Conservation (phyloP, 2,113 vertebrate genomes). For the Cyrtonyx montezumae region DNA sequence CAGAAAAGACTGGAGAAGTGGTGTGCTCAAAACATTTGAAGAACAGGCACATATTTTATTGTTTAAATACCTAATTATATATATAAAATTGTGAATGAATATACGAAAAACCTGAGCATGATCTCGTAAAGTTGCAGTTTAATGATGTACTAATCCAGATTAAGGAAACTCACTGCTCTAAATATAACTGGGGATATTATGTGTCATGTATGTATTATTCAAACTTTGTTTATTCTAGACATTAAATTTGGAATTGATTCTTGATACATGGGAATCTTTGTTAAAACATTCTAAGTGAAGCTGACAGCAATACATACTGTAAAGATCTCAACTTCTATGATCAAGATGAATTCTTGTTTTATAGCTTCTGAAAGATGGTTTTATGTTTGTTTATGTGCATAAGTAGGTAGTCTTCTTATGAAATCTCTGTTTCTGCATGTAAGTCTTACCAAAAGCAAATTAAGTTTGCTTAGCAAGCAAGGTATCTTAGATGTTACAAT, state of each 20-base stretch:
- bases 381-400: background rate
- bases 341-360: background rate
- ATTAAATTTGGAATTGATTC: background rate
- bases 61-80: background rate
- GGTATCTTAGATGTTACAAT: background rate
- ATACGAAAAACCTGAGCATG: background rate
- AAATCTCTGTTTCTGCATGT: background rate
- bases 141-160: background rate
- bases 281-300: background rate
- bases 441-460: background rate
- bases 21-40: background rate
- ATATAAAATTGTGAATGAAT: background rate
- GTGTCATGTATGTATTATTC: background rate
- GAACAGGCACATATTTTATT: background rate
- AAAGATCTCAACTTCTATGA: background rate
- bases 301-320: background rate
- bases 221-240: background rate
- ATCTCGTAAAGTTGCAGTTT: background rate
- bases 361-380: background rate
- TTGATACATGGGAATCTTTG: rapidly evolving
- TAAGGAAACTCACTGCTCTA: background rate
- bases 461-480: background rate
- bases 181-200: background rate
- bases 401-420: rapidly evolving
- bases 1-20: background rate